Evolutionary conservation across 2,113 vertebrate genomes (phyloP).

Genomic region (Peromyscus polionotus): DNA sequence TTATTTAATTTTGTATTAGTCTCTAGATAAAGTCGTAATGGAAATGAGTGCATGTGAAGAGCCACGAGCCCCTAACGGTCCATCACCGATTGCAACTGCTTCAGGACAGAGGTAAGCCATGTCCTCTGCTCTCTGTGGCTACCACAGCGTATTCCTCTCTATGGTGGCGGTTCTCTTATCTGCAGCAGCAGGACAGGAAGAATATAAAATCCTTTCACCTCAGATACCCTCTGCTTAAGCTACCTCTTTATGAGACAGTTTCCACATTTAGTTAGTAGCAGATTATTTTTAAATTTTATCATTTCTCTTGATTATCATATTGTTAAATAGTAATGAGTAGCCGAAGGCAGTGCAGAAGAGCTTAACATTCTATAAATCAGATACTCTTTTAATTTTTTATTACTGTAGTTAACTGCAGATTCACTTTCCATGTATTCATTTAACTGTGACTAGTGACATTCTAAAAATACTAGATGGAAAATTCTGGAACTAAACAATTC

Average conservation of each 20-base stretch:
- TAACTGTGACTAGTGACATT: neutral
- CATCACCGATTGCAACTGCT: slow-evolving; percentile 98
- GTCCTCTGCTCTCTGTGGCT: neutral
- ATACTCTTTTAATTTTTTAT: neutral
- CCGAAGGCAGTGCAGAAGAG: neutral
- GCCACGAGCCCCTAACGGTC: slow-evolving; percentile 96
- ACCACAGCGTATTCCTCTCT: neutral
- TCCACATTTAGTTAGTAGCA: slow-evolving; percentile 10
- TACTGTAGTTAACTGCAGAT: neutral
- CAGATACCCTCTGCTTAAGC: neutral
- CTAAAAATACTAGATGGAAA: neutral
- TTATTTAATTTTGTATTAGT: slow-evolving; percentile 86
- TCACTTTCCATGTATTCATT: neutral
- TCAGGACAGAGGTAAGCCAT: slow-evolving; percentile 95
- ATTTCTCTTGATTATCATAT: slow-evolving; percentile 11
- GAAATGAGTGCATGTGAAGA: slow-evolving; percentile 99
- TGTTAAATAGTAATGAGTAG: slow-evolving; percentile 52
- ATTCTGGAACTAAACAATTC: neutral
- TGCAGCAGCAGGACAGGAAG: neutral
- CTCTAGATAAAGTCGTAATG: slow-evolving; percentile 98
- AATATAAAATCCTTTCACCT: neutral
- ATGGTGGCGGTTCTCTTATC: neutral
- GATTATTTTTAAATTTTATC: slow-evolving; percentile 33
- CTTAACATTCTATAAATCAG: neutral
- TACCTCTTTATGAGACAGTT: slow-evolving; percentile 33